Conservation (phyloP, 2,797 vertebrate species). For the Melanogrammus aeglefinus region DNA sequence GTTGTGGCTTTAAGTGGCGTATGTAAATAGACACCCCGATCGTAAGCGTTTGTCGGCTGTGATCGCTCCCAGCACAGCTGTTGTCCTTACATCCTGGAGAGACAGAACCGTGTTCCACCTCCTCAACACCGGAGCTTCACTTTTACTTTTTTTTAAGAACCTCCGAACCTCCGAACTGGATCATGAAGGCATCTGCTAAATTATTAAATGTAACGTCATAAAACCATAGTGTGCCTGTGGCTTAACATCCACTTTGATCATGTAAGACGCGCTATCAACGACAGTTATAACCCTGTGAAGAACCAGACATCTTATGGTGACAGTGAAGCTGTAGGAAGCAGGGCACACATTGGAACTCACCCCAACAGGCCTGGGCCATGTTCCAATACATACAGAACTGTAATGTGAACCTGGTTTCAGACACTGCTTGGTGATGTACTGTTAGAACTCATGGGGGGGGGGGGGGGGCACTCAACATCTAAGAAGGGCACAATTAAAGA, state of each 20-base stretch:
- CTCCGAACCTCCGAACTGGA: background rate
- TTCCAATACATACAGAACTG: constrained; percentile 31
- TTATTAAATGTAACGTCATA: background rate
- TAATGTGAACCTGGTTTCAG: constrained; percentile 44
- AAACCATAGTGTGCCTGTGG: background rate
- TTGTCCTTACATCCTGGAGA: constrained; percentile 38
- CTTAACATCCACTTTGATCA: background rate
- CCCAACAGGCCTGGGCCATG: constrained; percentile 18
- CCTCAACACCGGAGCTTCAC: background rate
- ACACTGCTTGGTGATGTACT: constrained; percentile 4
- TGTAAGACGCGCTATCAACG: background rate
- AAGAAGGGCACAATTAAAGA: background rate
- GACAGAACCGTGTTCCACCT: background rate
- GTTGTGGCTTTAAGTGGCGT: constrained; percentile 24
- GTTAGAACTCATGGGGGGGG: background rate
- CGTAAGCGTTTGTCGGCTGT: constrained; percentile 41
- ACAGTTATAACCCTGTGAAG: background rate
- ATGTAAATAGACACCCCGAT: constrained; percentile 52
- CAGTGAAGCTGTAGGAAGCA: too few species aligned
- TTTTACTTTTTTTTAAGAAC: background rate
- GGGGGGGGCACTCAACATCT: background rate
- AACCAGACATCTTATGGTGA: background rate
- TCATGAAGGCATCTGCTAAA: background rate
- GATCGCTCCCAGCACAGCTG: constrained; percentile 49
- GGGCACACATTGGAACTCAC: constrained; percentile 26